Conservation (phyloP, 2,113 vertebrate species). For the Rostratula benghalensis region DNA sequence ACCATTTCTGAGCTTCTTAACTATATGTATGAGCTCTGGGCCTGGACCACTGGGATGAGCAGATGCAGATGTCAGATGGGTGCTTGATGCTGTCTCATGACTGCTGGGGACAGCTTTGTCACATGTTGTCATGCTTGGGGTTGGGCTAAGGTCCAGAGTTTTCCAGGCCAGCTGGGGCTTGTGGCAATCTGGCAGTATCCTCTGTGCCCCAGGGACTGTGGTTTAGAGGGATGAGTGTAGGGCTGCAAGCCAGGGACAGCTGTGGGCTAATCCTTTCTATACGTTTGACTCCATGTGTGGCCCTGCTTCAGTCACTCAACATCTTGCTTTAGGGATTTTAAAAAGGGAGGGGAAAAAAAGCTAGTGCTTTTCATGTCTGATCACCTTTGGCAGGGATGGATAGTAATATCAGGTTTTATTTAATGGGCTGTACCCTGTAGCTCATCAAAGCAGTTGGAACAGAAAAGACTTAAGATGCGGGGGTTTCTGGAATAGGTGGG, state of each 20-base stretch:
- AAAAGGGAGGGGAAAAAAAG: neutral
- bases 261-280: neutral
- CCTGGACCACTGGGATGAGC: neutral
- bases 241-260: constrained; percentile 23
- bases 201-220: neutral
- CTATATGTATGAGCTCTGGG: neutral
- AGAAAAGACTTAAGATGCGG: neutral
- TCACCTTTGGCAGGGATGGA: neutral
- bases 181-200: neutral
- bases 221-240: neutral
- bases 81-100: neutral
- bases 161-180: neutral
- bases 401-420: neutral
- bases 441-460: neutral
- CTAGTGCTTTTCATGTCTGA: neutral
- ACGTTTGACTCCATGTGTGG: neutral
- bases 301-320: neutral
- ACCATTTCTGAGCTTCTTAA: fast-evolving
- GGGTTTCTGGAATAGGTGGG: neutral
- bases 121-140: neutral
- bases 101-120: neutral
- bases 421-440: neutral
- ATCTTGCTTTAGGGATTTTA: neutral
- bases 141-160: neutral
- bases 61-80: neutral